phyloP scores from a whole-genome alignment of 2,113 vertebrate species.

The Rhynchomys soricoides region DNA sequence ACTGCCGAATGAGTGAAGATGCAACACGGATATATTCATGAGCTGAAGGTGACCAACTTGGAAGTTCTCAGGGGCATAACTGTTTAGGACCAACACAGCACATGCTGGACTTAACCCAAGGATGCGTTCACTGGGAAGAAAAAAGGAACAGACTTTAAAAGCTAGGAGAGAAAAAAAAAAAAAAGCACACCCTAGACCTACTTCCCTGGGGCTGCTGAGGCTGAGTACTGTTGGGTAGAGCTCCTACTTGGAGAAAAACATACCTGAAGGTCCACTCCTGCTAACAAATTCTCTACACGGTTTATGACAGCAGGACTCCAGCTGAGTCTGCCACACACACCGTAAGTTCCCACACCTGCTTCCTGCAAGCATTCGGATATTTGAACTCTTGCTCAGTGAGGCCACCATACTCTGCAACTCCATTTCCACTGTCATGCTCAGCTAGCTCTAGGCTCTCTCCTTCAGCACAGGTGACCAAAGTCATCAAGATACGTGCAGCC shows the following conservation, averaged over 20 bases:
- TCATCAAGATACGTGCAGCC: background rate
- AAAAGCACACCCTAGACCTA: accelerated
- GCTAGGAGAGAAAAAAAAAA: background rate
- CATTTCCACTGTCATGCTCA: background rate
- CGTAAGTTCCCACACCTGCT: background rate
- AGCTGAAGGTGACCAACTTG: background rate
- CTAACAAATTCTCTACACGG: background rate
- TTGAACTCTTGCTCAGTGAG: background rate
- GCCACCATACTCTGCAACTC: background rate
- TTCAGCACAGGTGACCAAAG: background rate
- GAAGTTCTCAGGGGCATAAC: background rate
- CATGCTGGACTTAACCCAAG: background rate
- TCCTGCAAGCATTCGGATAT: background rate
- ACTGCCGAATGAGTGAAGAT: background rate
- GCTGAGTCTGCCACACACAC: too few relatives aligned
- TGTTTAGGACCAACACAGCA: background rate
- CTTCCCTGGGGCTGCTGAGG: background rate
- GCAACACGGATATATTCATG: accelerated
- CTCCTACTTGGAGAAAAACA: background rate
- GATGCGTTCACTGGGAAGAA: background rate
- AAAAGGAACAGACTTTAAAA: background rate
- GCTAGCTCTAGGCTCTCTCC: background rate
- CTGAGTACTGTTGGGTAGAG: background rate
- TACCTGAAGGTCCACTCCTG: background rate
- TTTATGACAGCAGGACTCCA: background rate